Evolutionary conservation across 1,140 invertebrate species (phyloP), one percentile per base, ranked within the genome.

Genomic region (Caenorhabditis inopinata): DNA sequence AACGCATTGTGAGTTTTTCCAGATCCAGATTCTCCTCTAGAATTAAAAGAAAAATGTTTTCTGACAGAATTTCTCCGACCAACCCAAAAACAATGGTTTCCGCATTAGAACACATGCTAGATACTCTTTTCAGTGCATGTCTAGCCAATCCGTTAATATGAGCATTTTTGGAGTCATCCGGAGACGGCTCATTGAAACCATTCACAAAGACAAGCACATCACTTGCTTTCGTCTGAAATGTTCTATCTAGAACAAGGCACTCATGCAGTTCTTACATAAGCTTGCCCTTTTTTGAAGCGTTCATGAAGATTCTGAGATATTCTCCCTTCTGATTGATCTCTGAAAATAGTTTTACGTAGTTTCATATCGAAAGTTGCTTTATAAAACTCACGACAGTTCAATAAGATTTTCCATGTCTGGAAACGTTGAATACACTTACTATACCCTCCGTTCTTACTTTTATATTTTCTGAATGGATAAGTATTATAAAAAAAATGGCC

Each of bases 1-100:
- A 47, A 45, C 1, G 75, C 80, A 35, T 81, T 81, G 80, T 27
- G 21, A 0, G 74, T 21, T 27, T 81, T 81, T 68, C 80, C 80
- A 25, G 80, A 81, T 25, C 80, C 80, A 47, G 80, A 81, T 77
- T 81, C 80, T 35, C 80, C 80, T 21, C 74, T 77, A 42, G 38
- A 80, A 68, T 38, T 16, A 2, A 12, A 42, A 45, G 35, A 5
- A 62, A 42, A 29, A 0, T 51, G 2, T 29, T 9, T 2, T 35
- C 18, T 1, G 9, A 51, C 16, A 1, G 16, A 3, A 5, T 5
- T 5, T n/a, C 16, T 0, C 1, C 23, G n/a, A 3, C 6, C 11
- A 18, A 77, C 76, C 76, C 23, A 58, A 79, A 74, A 11, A 79
- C 51, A 0, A 79, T 73, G 7, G 53, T 25, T 35, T 79, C 78